Evolutionary conservation across 2,888 invertebrate species (phyloP).

Genomic region (Yponomeuta plumbellus): DNA sequence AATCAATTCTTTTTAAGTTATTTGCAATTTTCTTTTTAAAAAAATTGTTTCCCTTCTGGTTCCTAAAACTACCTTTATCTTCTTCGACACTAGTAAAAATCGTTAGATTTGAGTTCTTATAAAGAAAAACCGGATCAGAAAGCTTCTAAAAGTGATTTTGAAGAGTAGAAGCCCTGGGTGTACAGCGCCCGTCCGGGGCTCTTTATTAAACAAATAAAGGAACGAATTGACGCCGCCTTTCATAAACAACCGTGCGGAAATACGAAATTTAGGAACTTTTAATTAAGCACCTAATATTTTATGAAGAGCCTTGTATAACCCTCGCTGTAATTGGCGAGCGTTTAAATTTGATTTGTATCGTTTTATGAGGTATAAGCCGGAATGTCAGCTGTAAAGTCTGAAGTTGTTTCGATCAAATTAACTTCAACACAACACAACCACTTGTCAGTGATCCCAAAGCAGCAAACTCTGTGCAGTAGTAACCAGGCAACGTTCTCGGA

Average conservation of each 20-base stretch:
- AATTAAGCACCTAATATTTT: slow-evolving; percentile 20
- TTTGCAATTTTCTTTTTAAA: too few species aligned
- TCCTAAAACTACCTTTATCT: too few species aligned
- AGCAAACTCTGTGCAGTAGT: too few species aligned
- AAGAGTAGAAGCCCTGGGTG: slow-evolving; percentile 19
- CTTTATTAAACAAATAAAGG: slow-evolving; percentile 72
- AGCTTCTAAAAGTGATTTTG: not conserved
- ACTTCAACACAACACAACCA: too few species aligned
- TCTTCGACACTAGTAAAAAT: too few species aligned
- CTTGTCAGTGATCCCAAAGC: too few species aligned
- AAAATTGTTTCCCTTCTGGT: too few species aligned
- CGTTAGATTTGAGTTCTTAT: too few species aligned
- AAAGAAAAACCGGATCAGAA: not conserved
- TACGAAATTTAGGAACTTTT: slow-evolving; percentile 43
- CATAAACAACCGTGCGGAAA: slow-evolving; percentile 59
- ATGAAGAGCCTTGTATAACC: not conserved
- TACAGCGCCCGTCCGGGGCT: slow-evolving; percentile 48
- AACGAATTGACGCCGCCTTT: slow-evolving; percentile 62
- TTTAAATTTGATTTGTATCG: not conserved
- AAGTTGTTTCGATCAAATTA: too few species aligned
- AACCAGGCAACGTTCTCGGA: too few species aligned
- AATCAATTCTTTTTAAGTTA: too few species aligned
- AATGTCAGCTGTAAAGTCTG: too few species aligned
- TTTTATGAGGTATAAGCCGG: not conserved
- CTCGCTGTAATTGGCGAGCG: not conserved